Evolutionary conservation across 2,888 invertebrate genomes (phyloP).

Genomic region (Pristionchus maxplancki): DNA sequence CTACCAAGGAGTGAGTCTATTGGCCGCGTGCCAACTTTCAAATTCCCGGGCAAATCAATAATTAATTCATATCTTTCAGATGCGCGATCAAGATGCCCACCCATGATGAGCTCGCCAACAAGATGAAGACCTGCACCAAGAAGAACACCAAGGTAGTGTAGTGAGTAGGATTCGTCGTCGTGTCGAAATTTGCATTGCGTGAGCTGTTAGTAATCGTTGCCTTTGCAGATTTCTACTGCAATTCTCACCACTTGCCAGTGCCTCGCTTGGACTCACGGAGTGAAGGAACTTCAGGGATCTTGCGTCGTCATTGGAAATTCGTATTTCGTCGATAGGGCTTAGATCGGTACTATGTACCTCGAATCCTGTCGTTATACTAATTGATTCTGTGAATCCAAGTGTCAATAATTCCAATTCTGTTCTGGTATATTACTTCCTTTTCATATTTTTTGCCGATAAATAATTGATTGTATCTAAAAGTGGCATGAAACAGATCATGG

Average conservation of each 20-base stretch:
- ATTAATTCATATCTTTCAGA: neutral
- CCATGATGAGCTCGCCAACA: neutral
- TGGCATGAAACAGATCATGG: no score
- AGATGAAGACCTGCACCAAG: constrained; percentile 1
- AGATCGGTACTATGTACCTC: neutral
- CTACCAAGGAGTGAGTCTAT: neutral
- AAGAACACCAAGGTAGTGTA: constrained; percentile 9
- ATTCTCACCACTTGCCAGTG: neutral
- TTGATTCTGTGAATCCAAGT: neutral
- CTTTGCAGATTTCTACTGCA: neutral
- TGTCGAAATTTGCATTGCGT: neutral
- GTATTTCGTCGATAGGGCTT: constrained; percentile 19
- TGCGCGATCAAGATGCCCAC: neutral
- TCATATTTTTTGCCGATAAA: no score
- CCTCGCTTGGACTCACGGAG: neutral
- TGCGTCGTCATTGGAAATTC: neutral
- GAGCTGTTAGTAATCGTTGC: neutral
- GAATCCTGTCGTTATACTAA: neutral
- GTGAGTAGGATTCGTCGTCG: neutral
- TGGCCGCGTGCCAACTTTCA: neutral
- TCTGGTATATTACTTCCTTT: no score
- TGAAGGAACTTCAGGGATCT: neutral
- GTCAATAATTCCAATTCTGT: neutral
- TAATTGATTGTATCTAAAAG: no score
- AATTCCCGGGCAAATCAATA: neutral